Evolutionary conservation across 1,140 invertebrate species (phyloP).

Genomic region (Epicauta chinensis): DNA sequence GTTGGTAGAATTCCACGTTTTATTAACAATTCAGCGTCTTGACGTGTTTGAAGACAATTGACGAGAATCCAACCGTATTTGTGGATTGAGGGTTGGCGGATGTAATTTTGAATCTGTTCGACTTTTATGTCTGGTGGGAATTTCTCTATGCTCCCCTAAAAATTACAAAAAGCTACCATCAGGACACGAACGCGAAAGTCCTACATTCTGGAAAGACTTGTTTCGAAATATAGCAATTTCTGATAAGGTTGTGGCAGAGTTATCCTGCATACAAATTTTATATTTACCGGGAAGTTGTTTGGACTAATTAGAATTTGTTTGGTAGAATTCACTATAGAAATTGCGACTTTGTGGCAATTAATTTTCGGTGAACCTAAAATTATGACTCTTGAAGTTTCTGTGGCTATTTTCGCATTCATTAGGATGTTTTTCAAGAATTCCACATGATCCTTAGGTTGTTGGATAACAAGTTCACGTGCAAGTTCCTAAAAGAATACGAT

Average conservation of each 20-base stretch:
- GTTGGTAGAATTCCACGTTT: constrained; percentile 46
- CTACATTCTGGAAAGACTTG: too few relatives aligned
- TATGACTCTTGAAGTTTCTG: constrained; percentile 43
- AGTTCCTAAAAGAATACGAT: constrained; percentile 40
- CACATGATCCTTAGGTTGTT: constrained; percentile 47
- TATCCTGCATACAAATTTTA: neutral
- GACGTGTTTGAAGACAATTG: constrained; percentile 42
- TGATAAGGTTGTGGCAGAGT: too few relatives aligned
- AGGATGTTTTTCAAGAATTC: constrained; percentile 47
- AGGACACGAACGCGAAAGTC: too few relatives aligned
- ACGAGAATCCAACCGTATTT: constrained; percentile 37
- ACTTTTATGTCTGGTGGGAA: constrained; percentile 11
- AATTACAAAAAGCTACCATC: neutral
- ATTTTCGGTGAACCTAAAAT: constrained; percentile 42
- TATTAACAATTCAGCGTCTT: constrained; percentile 44
- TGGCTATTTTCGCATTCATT: constrained; percentile 38
- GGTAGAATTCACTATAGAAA: constrained; percentile 33
- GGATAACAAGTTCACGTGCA: constrained; percentile 43
- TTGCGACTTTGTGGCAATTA: constrained; percentile 31
- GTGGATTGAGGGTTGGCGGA: constrained; percentile 34
- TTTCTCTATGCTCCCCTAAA: neutral
- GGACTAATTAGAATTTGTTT: constrained; percentile 32
- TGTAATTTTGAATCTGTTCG: constrained; percentile 19
- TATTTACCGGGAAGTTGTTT: constrained; percentile 1
- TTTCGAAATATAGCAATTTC: too few relatives aligned